Evolutionary conservation across 2,113 vertebrate genomes (phyloP), one percentile per base, ranked within the genome.

Genomic region (Sterna hirundo): DNA sequence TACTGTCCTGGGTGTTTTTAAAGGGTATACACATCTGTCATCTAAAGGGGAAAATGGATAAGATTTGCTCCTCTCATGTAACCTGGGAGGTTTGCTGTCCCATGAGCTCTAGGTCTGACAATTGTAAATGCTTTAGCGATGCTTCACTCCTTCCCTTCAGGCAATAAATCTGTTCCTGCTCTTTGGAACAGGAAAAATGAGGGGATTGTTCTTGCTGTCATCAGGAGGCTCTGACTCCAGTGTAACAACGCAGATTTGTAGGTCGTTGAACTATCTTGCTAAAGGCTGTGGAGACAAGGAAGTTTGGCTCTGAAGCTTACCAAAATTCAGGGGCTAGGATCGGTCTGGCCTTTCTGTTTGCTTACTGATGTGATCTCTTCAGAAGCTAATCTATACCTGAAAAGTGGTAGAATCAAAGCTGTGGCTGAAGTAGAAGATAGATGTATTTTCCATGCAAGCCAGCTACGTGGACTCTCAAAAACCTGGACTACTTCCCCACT

Each of bases 61-160:
- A 78, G 61, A 30, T 71, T 55, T 64, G 42, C 15, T 83, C 62
- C 77, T 70, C 30, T 60, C 0, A 0, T 75, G 51, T 47, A 36
- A 47, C 55, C 38, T 55, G 69, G 55, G 81, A 71, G 64, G 20
- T 77, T 66, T 84, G 46, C 47, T 68, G 5, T 61, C 85, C 88
- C 79, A 42, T 0, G 0, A 75, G 57, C 42, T 58, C 60, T 22
- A 34, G n/a, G 2, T 2, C 1, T 86, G 89, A 70, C 83, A 81
- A 72, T 15, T 81, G 72, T 58, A 58, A 96, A 78, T 64, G 70
- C 71, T 92, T 77, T 34, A 83, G 66, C 30, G 70, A 54, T 92
- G 78, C 75, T 92, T 70, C 66, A 38, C 52, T 93, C 78, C 75
- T 88, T 90, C 79, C 85, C 88, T 90, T 72, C 71, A 69, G 88